Conservation (phyloP, 92 coral and sea anemone species). For the Siderastrea radians region DNA sequence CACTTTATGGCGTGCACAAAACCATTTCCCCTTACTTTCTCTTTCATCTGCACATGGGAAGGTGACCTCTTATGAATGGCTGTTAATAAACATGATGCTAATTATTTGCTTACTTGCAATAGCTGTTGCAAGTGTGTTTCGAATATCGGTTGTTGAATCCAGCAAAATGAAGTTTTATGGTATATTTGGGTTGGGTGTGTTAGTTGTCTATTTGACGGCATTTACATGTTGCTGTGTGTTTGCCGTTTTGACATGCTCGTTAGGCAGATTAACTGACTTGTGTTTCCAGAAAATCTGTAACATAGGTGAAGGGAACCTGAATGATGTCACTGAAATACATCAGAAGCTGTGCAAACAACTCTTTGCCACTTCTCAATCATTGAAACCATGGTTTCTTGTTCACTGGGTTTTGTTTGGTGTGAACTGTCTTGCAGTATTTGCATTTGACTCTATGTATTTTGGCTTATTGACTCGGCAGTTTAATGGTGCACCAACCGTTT, state of each 20-base stretch:
- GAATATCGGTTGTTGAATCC: not conserved
- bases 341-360: conserved; percentile 7
- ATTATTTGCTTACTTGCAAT: conserved; percentile 5
- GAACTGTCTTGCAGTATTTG: conserved; percentile 14
- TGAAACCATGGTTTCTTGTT: conserved; percentile 18
- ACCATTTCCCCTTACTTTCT: not conserved
- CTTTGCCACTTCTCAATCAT: not conserved
- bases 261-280: not conserved
- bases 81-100: not conserved
- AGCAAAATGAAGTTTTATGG: not conserved
- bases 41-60: not conserved
- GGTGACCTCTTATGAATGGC: conserved; percentile 1
- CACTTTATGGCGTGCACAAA: conserved; percentile 2
- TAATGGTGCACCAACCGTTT: not conserved
- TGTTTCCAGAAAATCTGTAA: conserved; percentile 7
- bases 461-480: not conserved
- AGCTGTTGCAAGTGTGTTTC: not conserved
- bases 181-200: not conserved
- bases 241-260: conserved; percentile 9
- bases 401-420: conserved; percentile 21
- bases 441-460: conserved; percentile 13
- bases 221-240: conserved; percentile 11
- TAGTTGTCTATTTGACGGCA: conserved; percentile 15
- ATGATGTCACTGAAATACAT: conserved; percentile 11
- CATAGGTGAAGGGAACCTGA: not conserved